Base-by-base conservation (phyloP, 2,888 invertebrate genomes). In the Mycalesis mineus region DNA sequence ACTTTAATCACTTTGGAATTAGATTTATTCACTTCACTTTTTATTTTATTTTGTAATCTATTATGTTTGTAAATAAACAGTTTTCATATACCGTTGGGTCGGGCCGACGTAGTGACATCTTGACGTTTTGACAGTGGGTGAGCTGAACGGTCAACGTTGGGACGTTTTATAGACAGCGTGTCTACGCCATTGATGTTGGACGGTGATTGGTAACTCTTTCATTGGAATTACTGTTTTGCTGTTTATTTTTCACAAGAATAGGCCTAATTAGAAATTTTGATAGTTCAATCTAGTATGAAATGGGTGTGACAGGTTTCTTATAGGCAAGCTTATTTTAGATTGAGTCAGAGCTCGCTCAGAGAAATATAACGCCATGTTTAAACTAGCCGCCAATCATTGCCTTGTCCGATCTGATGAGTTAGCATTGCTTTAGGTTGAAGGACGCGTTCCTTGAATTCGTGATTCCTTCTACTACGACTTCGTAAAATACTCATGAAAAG, bases 51-150 rank as follows among this genome's bases (percentile, higher is more conserved):
- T 45, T 4, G 29, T 13, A 13, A 14, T 8, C 15, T 11, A 42
- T 41, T 41, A 17, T 42, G 52, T 53, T 53, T 44, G 52, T 53
- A 55, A 51, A 41, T 52, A 57, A 22, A 58, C 64, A 55, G 59
- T 60, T 44, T 28, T 55, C 53, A 59, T 87, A 60, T 87, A 88
- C 88, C 88, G 79, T 84, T 62, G 70, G 71, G 58, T 73, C 67
- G 60, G 67, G 60, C 22, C 75, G 69, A 77, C 86, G 88, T 84
- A 74, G 80, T 76, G 79, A 74, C 88, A 89, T 89, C 83, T 81
- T 79, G 84, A 73, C 65, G 60, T 72, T 70, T 75, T 79, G 77
- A 69, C 73, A 70, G 76, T 74, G 67, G 83, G 71, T 84, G 80
- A 78, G 72, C 64, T 63, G 58, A 69, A 68, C 65, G 67, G 68